A percentile compares a stretch with the other conserved stretches of the same genome.
phyloP scores from a whole-genome alignment of 1,140 invertebrate species.

The Philopotamus ludificatus region DNA sequence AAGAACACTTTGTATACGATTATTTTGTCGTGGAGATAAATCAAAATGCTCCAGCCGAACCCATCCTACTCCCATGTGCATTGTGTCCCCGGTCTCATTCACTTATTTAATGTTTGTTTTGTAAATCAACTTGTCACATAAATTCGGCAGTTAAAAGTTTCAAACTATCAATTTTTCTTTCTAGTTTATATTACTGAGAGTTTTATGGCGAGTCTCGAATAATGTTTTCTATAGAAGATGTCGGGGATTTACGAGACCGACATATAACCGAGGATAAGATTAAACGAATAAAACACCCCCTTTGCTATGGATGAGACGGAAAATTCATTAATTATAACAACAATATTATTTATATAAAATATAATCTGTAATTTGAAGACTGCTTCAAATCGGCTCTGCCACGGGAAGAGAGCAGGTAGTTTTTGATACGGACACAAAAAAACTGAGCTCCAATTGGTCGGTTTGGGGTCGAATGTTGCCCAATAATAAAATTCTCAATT shows the following conservation, averaged over 20 bases:
- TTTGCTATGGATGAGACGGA: not conserved
- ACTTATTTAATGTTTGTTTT: slow-evolving; percentile 42
- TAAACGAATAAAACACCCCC: not conserved
- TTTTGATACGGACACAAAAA: not conserved
- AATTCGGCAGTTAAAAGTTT: slow-evolving; percentile 38
- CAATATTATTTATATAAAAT: not conserved
- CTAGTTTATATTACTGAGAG: slow-evolving; percentile 32
- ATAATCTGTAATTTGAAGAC: not conserved
- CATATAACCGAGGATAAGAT: slow-evolving; percentile 19
- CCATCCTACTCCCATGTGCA: not conserved
- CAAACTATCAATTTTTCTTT: slow-evolving; percentile 42
- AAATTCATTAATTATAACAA: slow-evolving; percentile 13
- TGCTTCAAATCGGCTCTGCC: not conserved
- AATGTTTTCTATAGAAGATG: slow-evolving; percentile 12
- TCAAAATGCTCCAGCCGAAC: no score
- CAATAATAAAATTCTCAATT: slow-evolving; percentile 22
- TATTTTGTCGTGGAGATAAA: no score
- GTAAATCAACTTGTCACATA: slow-evolving; percentile 42
- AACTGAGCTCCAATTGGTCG: slow-evolving; percentile 1
- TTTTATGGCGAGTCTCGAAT: slow-evolving; percentile 34
- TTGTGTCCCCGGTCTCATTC: slow-evolving; percentile 7
- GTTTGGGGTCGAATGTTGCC: not conserved
- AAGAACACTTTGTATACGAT: no score
- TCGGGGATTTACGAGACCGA: slow-evolving; percentile 14
- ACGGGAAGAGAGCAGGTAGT: not conserved